phyloP scores from a whole-genome alignment of 2,113 vertebrate genomes.

The Podocnemis expansa region DNA sequence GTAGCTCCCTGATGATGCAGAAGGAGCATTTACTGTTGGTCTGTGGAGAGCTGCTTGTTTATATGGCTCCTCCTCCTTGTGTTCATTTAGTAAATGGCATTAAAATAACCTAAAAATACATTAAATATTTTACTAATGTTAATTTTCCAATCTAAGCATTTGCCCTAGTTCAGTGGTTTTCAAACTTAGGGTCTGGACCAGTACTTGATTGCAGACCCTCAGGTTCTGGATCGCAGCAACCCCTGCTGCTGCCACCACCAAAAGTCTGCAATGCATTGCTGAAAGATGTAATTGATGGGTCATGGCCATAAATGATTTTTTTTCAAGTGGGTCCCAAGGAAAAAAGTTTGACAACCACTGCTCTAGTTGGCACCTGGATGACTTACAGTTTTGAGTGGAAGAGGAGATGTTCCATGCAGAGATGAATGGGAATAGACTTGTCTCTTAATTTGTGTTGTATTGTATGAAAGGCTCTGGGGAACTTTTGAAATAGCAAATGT shows the following conservation, averaged over 20 bases:
- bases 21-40: background rate
- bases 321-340: too few relatives aligned
- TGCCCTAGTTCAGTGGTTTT: slow-evolving; percentile 29
- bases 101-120: background rate
- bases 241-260: too few relatives aligned
- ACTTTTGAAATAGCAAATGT: background rate
- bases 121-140: background rate
- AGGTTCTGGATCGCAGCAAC: too few relatives aligned
- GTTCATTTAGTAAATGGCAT: background rate
- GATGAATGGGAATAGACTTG: background rate
- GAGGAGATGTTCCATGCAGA: background rate
- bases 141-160: background rate
- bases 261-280: too few relatives aligned
- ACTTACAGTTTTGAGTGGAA: background rate
- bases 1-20: background rate
- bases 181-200: too few relatives aligned
- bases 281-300: too few relatives aligned
- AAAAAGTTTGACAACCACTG: too few relatives aligned
- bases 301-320: too few relatives aligned
- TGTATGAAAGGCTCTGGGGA: background rate
- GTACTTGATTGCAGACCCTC: too few relatives aligned
- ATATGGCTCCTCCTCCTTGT: background rate
- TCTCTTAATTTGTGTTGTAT: background rate
- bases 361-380: background rate
- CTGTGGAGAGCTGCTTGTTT: background rate